Evolutionary conservation across 2,797 vertebrate species (phyloP), one percentile per base, ranked within the genome.

Genomic region (Petrocephalus sullivani): DNA sequence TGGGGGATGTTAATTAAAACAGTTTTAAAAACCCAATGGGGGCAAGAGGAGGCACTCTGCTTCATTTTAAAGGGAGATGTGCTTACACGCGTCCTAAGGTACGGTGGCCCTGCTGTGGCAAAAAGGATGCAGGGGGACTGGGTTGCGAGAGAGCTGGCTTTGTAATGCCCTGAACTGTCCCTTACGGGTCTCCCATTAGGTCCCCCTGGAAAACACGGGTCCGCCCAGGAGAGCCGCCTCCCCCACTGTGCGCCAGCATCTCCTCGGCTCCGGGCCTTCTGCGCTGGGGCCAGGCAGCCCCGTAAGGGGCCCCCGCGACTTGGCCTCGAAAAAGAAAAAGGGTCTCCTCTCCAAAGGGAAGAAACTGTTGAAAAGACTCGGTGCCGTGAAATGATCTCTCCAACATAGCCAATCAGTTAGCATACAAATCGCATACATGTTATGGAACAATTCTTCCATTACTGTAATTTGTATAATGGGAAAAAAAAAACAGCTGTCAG

Each of bases 271-370:
- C 89, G 97, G 96, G 95, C 91, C 96, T 91, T 93, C 96, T 94
- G 93, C 95, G 91, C 51, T 95, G 97, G 97, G 97, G 95, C 95
- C 97, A 92, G 95, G 96, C 93, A 94, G 96, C 93, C 96, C 97
- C 91, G 93, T 96, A 95, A 96, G 96, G 96, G 96, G 95, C 96
- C 92, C 94, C 90, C 96, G 95, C 96, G 97, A 96, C 93, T 93
- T 96, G 94, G 91, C 96, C 96, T 96, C 96, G 95, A 96, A 95
- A 97, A 97, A 96, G 97, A 98, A 96, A 97, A 98, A 96, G 96
- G 97, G 97, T 96, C 97, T 98, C 93, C 96, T 98, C 96, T 98
- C 96, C 96, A 98, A 97, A 97, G 97, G 97, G 95, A 98, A 97
- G 97, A 97, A 96, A 94, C 96, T 97, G 90, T 97, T 98, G 95